Percentiles rank a stretch among this genome's conserved stretches.
phyloP scores from a whole-genome alignment of 2,113 vertebrate genomes.

The Hylia prasina region DNA sequence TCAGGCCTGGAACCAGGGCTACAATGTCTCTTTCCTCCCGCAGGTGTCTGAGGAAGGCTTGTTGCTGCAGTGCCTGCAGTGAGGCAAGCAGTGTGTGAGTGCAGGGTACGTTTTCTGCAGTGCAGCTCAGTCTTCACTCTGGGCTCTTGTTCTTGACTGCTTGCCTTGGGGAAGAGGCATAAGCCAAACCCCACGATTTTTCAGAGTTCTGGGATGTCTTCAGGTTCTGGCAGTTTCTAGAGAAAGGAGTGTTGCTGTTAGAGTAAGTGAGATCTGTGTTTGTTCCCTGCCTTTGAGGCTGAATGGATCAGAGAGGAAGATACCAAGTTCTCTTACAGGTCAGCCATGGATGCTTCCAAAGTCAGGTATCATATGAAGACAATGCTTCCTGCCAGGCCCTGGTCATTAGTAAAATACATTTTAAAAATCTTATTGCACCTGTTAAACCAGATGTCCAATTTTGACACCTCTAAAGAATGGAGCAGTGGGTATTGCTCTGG shows the following conservation, averaged over 20 bases:
- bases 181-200: background rate
- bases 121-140: background rate
- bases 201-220: background rate
- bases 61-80: fast-evolving
- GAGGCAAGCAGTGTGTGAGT: background rate
- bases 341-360: background rate
- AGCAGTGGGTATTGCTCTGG: background rate
- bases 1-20: too few species aligned
- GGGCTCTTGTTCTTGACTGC: background rate
- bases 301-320: background rate
- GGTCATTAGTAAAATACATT: background rate
- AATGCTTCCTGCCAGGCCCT: background rate
- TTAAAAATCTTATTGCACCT: background rate
- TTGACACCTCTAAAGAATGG: background rate
- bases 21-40: background rate
- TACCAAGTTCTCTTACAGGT: background rate
- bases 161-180: background rate
- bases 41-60: background rate
- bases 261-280: background rate
- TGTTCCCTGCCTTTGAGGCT: background rate
- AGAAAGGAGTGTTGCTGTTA: background rate
- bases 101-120: fast-evolving
- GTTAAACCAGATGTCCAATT: background rate
- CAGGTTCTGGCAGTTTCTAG: background rate
- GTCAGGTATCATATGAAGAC: background rate